These are phyloP conservation scores for Nothocercus julius DNA, from an alignment of 2,113 vertebrate species.

Conservation along the genomic window DNA sequence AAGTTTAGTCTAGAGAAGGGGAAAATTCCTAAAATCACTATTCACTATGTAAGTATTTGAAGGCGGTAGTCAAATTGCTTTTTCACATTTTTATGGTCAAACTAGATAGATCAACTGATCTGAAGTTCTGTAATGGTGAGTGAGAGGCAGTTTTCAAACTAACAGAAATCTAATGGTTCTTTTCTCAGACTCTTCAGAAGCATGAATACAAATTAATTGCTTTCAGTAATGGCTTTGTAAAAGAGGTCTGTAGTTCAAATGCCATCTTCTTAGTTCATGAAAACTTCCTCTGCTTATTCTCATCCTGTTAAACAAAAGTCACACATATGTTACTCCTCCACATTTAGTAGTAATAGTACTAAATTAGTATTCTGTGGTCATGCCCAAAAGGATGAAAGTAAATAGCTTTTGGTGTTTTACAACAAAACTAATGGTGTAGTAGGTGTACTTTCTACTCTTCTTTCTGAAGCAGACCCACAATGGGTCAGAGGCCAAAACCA, in stretches of 20 bases:
- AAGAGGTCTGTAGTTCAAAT: not conserved
- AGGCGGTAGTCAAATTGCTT: not conserved
- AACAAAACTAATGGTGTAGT: not conserved
- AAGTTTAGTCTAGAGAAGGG: not conserved
- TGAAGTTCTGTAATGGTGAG: not conserved
- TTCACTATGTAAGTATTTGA: not conserved
- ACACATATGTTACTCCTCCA: not conserved
- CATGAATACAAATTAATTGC: not conserved
- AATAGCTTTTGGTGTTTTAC: not conserved
- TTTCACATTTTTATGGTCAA: not conserved
- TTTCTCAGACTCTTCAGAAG: not conserved
- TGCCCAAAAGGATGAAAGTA: not conserved
- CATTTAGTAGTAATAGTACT: not conserved
- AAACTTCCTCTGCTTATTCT: not conserved
- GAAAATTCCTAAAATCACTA: not conserved
- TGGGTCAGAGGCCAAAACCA: not conserved
- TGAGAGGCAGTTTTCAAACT: not conserved
- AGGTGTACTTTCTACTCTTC: not conserved
- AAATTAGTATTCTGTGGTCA: not conserved
- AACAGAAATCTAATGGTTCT: not conserved
- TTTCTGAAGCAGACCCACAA: not conserved
- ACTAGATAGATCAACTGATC: not conserved
- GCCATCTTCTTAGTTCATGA: not conserved
- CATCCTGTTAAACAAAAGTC: not conserved
- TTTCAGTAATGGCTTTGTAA: not conserved